Evolutionary conservation across 23 tunicate genomes (phyloP), one percentile per base, ranked within the genome.

Genomic region (Styela clava): DNA sequence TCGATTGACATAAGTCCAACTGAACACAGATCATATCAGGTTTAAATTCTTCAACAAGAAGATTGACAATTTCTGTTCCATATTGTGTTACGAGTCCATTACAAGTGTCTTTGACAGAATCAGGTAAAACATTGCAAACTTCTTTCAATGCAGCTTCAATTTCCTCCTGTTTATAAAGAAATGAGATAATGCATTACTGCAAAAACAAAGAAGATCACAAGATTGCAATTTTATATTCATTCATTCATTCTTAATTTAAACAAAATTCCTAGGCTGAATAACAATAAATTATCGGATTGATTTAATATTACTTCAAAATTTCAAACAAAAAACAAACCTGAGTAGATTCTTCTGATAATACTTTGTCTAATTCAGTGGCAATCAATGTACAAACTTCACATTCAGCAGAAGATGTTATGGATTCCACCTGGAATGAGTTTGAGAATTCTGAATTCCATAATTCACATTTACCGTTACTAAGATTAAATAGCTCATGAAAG

Each of bases 371-470:
- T 64, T 78, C 88, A 0, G 61, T 35, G 9, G 79, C 85, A 61
- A 89, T 82, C 21, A 44, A 31, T 30, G 16, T 32, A 69, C 95
- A 89, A 21, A 91, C 0, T 35, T 86, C 91, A 34, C 97, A 91
- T 22, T 65, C 25, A 5, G 30, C 34, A 16, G 9, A 5, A 5
- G 56, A 44, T 44, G 56, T 12, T 44, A 5, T 44, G 7, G 56
- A 44, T 44, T 76, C n/a, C n/a, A n/a, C n/a, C n/a, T n/a, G n/a
- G n/a, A n/a, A n/a, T n/a, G n/a, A n/a, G n/a, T n/a, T n/a, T n/a
- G n/a, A n/a, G n/a, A n/a, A n/a, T n/a, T n/a, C n/a, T n/a, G n/a
- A n/a, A n/a, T n/a, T n/a, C n/a, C n/a, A n/a, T n/a, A n/a, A n/a
- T n/a, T n/a, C n/a, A n/a, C n/a, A n/a, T n/a, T n/a, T n/a, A n/a